Conservation (phyloP, 2,113 vertebrate species). For the Grammomys dolichurus region DNA sequence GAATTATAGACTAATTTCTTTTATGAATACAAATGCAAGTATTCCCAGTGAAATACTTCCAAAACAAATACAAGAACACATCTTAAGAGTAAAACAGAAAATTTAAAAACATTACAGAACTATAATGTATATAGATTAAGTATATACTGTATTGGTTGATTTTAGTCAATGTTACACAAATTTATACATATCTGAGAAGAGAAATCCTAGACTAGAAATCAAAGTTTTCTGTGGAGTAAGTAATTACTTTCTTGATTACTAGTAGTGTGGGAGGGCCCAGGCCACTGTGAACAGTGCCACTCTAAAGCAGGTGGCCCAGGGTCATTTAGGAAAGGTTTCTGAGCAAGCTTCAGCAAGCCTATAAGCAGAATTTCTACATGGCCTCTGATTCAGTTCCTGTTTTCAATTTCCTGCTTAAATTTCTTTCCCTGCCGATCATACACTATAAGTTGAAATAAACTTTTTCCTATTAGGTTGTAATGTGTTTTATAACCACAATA, state of each 20-base stretch:
- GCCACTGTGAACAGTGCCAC: background rate
- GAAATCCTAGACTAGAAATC: background rate
- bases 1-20: background rate
- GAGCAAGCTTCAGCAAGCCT: background rate
- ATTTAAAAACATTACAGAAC: background rate
- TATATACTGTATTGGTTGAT: background rate
- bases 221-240: background rate
- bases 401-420: background rate
- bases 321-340: background rate
- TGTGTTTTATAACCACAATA: background rate
- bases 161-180: background rate
- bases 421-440: too few species aligned
- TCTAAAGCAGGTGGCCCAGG: background rate
- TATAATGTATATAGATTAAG: background rate
- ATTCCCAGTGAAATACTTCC: background rate
- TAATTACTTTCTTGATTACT: background rate
- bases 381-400: background rate
- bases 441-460: too few species aligned
- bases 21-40: background rate
- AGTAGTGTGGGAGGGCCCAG: background rate
- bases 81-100: background rate
- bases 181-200: background rate
- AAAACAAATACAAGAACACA: background rate
- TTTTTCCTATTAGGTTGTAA: background rate
- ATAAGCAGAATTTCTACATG: background rate